Percentiles rank a stretch among this genome's conserved stretches.
phyloP scores from a whole-genome alignment of 1,140 invertebrate genomes.

The Ceratoteleas bidentatus region DNA sequence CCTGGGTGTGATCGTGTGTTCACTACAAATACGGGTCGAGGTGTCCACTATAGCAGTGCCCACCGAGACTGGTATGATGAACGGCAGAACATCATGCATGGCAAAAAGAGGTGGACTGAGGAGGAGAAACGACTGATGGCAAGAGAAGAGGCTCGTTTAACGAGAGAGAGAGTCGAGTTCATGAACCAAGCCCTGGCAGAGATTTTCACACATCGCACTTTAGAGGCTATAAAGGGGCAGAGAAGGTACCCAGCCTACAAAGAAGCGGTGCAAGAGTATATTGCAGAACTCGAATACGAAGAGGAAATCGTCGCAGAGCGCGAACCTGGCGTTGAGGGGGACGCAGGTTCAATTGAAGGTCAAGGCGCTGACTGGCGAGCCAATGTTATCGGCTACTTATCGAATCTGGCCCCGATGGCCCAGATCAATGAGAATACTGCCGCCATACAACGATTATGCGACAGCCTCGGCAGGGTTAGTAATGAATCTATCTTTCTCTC shows the following conservation, averaged over 20 bases:
- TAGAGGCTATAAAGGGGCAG: constrained; percentile 37
- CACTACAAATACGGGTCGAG: constrained; percentile 18
- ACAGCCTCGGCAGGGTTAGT: too few species aligned
- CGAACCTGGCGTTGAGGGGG: too few species aligned
- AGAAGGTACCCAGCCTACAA: not conserved
- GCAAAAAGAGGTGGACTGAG: constrained; percentile 12
- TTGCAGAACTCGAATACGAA: too few species aligned
- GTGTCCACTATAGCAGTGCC: constrained; percentile 28
- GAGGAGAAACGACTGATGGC: constrained; percentile 40
- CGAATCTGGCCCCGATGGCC: too few species aligned
- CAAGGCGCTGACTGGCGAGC: too few species aligned
- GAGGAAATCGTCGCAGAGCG: too few species aligned
- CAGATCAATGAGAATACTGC: too few species aligned
- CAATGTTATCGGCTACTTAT: too few species aligned
- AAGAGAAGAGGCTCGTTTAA: constrained; percentile 26
- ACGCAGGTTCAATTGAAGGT: too few species aligned
- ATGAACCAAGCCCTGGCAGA: constrained; percentile 11
- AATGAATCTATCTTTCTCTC: too few species aligned
- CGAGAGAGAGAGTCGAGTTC: not conserved
- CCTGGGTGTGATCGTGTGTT: constrained; percentile 34
- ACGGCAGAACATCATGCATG: not conserved
- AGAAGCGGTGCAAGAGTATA: not conserved
- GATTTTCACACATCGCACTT: constrained; percentile 21
- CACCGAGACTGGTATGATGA: constrained; percentile 57
- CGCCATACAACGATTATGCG: too few species aligned